Evolutionary conservation across 2,797 vertebrate genomes (phyloP), one percentile per base, ranked within the genome.

Genomic region (Gallinago solitaria): DNA sequence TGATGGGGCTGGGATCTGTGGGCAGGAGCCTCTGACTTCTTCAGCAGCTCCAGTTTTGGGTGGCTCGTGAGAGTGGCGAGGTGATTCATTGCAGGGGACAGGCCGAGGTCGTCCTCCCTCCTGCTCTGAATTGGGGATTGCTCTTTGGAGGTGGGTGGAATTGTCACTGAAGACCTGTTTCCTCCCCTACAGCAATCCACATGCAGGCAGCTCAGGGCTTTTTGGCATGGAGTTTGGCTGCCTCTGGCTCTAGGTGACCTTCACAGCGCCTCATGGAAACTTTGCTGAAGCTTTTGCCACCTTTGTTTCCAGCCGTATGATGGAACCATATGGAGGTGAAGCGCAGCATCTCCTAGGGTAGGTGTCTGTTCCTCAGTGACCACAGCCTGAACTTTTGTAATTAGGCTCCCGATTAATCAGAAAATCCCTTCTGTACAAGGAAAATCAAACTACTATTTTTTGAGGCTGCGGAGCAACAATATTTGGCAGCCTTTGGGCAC

Each of bases 371-470:
- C 75, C 75, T 78, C 9, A 7, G 11, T 28, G 91, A 54, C 53
- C 81, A 19, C 76, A 68, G 57, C 50, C 57, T 78, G 73, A 85
- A 91, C 83, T 88, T 78, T 65, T 20, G 2, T 83, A 91, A 94
- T 95, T 65, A 90, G 61, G 87, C 67, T 95, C 73, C 27, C 32
- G 73, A 94, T 90, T 87, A 92, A 87, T 91, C 93, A 93, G 87
- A 94, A 92, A 92, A 96, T 90, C 82, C 78, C 30, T 80, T 80
- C 37, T 14, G 7, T 35, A 16, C 14, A 16, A 75, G 54, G n/a
- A 85, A 87, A 83, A 83, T 2, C 33, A 43, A 56, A 13, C 45
- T 23, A 35, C 43, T 68, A 5, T 20, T 83, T 89, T 65, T 0
- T 0, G 57, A 85, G 69, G n/a, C 51, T 65, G 76, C 0, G 0